Evolutionary conservation across 2,797 vertebrate species (phyloP).

Genomic region (Fundulus diaphanus): DNA sequence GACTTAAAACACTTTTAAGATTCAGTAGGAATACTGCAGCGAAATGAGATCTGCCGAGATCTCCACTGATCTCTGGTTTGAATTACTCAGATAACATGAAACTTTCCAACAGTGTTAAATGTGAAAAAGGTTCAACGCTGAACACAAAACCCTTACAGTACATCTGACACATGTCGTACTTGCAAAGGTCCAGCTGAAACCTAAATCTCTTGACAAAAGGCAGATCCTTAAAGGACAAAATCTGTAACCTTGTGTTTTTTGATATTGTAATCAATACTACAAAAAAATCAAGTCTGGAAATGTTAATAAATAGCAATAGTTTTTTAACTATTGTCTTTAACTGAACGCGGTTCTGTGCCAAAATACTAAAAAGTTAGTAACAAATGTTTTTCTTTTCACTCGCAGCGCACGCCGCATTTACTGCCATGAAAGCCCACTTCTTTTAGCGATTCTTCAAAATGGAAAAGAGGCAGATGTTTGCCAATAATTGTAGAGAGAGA

Average conservation of each 20-base stretch:
- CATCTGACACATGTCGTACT: constrained; percentile 21
- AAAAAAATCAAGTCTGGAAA: not conserved
- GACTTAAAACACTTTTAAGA: constrained; percentile 25
- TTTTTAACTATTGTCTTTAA: not conserved
- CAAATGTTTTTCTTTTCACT: not conserved
- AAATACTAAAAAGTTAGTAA: not conserved
- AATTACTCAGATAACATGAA: constrained; percentile 25
- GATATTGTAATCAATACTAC: not conserved
- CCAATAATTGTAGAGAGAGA: not conserved
- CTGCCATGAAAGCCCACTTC: not conserved
- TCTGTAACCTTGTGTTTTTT: constrained; percentile 20
- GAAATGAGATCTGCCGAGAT: not conserved
- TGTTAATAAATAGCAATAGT: not conserved
- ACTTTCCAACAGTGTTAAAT: constrained; percentile 23
- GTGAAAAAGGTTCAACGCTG: constrained; percentile 32
- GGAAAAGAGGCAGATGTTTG: not conserved
- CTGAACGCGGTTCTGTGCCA: not conserved
- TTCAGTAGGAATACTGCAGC: not conserved
- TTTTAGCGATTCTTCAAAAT: not conserved
- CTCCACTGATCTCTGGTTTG: constrained; percentile 26
- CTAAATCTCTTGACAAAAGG: constrained; percentile 26
- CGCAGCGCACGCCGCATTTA: not conserved
- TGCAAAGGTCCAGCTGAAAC: constrained; percentile 33
- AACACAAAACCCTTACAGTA: constrained; percentile 47
- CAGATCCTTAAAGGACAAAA: constrained; percentile 34